phyloP scores from a whole-genome alignment of 2,888 invertebrate genomes.

The Pherbina coryleti region DNA sequence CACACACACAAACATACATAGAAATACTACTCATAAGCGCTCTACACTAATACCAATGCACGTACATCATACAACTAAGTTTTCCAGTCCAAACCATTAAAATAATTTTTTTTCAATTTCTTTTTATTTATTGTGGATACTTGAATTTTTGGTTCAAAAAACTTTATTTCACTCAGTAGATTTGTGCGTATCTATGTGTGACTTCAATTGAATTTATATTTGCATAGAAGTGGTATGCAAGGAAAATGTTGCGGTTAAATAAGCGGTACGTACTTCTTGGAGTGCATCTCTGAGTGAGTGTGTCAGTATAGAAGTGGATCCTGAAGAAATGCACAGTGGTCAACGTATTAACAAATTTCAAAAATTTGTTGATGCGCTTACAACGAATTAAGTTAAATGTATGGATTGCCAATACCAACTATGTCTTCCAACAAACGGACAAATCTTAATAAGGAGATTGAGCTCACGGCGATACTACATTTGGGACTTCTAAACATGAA shows the following conservation, averaged over 20 bases:
- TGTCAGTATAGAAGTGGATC: neutral
- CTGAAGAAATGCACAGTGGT: neutral
- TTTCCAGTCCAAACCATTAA: neutral
- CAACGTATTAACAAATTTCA: no score
- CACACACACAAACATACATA: no score
- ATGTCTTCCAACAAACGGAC: no score
- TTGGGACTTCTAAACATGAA: no score
- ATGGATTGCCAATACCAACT: no score
- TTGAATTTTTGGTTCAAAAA: no score
- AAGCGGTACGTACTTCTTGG: slow-evolving; percentile 2
- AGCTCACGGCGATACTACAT: no score
- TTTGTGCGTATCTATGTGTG: neutral
- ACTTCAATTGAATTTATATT: slow-evolving; percentile 33
- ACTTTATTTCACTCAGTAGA: no score
- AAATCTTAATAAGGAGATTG: no score
- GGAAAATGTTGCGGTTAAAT: slow-evolving; percentile 11
- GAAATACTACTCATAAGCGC: neutral
- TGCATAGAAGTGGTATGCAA: slow-evolving; percentile 15
- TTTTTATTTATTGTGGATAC: neutral
- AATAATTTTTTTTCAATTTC: neutral
- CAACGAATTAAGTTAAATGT: no score
- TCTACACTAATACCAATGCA: neutral
- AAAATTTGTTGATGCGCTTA: no score
- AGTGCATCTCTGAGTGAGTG: neutral
- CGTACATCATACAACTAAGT: slow-evolving; percentile 10